Evolutionary conservation across 2,888 invertebrate species (phyloP), one percentile per base, ranked within the genome.

Genomic region (Timema podura): DNA sequence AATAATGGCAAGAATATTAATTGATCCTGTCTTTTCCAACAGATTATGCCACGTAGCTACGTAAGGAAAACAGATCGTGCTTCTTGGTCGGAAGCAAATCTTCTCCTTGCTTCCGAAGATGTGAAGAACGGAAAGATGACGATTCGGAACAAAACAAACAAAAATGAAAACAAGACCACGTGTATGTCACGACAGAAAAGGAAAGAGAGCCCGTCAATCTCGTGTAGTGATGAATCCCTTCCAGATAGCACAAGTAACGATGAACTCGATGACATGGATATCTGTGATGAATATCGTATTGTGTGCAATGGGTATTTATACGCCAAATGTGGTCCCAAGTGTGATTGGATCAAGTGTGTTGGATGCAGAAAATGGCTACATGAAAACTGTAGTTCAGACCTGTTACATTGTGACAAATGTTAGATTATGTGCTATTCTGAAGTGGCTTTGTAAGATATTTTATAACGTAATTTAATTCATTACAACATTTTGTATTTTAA

Each of bases 221-320:
- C 59, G 30, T 59, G 59, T 16, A 59, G 61, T 5, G 59, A 59
- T 59, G 59, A 16, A 16, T 15, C 59, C 44, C 44, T 8, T 44
- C 11, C 30, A 15, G 5, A 59, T 16, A 59, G 59, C 44, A 16
- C 6, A 6, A 15, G 59, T 16, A 44, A 59, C 30, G 16, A 59
- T 59, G 59, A 59, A 5, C 59, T 59, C 6, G 59, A 59, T 15
- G 5, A 59, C 16, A 59, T 59, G 16, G 44, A 16, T 16, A 11
- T 16, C 44, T 44, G 16, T 59, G 16, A 6, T 59, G 59, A 59
- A 8, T 59, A 8, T 59, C 44, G 59, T 59, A 11, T 11, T 15
- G 59, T 15, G 11, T 59, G 59, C 44, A 16, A 59, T 59, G 59
- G 59, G 30, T 59, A 59, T 11, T 15, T 15, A 16, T 59, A 59